Percentiles rank a stretch among this genome's conserved stretches.
Conservation (phyloP, 2,113 vertebrate genomes). For the Aplodontia rufa region DNA sequence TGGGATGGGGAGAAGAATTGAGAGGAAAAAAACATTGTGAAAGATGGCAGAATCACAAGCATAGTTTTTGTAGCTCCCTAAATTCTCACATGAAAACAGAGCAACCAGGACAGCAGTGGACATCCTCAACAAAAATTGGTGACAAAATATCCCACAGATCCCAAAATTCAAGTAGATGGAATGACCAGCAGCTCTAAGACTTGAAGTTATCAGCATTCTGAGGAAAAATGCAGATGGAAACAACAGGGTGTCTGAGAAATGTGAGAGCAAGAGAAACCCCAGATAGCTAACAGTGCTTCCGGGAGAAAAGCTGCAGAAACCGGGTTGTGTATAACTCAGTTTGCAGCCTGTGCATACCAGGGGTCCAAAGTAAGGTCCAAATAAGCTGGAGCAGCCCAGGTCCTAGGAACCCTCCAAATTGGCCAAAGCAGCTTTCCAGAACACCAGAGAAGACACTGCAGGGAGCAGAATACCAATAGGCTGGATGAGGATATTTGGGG, state of each 20-base stretch:
- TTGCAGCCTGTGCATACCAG: too few relatives aligned
- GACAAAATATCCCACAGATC: not conserved
- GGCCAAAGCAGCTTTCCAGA: not conserved
- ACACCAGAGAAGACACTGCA: not conserved
- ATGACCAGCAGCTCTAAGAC: not conserved
- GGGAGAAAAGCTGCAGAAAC: not conserved
- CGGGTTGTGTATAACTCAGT: not conserved
- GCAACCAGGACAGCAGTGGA: not conserved
- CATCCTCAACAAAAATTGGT: not conserved
- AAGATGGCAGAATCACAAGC: not conserved
- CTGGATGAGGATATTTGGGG: not conserved
- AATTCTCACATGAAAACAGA: not conserved
- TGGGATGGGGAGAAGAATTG: not conserved
- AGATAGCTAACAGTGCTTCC: not conserved
- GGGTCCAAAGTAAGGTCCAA: too few relatives aligned
- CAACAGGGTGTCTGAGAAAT: not conserved
- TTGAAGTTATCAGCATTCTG: not conserved
- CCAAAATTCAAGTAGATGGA: not conserved
- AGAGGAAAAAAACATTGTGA: conserved; percentile 7
- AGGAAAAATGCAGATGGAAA: not conserved
- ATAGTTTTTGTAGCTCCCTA: not conserved
- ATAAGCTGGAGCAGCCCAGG: too few relatives aligned
- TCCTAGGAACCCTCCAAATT: not conserved
- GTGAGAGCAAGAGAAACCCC: conserved; percentile 3
- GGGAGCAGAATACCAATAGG: not conserved